Conservation (phyloP, 2,888 invertebrate species). For the Pimpla rufipes region DNA sequence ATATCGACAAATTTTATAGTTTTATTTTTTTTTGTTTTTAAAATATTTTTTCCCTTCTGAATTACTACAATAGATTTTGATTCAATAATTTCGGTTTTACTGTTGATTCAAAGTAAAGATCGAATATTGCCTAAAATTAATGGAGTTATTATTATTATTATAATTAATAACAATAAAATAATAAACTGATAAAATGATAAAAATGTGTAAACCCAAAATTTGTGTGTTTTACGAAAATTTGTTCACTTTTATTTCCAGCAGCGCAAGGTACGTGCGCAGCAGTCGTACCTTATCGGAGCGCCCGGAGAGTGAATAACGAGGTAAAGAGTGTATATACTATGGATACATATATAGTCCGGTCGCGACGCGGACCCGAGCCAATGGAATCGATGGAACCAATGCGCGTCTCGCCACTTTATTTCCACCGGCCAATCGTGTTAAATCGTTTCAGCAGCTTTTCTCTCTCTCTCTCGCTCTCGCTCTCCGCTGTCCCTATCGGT, state of each 20-base stretch:
- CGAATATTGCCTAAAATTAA: too few relatives aligned
- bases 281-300: background rate
- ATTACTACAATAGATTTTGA: too few relatives aligned
- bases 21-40: too few relatives aligned
- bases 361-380: conserved; percentile 77
- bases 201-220: background rate
- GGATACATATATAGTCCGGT: conserved; percentile 42
- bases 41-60: too few relatives aligned
- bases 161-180: too few relatives aligned
- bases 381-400: conserved; percentile 85
- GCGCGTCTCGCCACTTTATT: conserved; percentile 84
- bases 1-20: too few relatives aligned
- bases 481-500: conserved; percentile 75
- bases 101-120: too few relatives aligned
- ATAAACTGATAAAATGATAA: too few relatives aligned
- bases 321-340: conserved; percentile 22
- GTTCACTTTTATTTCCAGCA: background rate
- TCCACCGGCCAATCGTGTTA: conserved; percentile 85
- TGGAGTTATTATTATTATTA: too few relatives aligned
- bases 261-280: background rate
- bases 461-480: conserved; percentile 48
- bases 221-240: background rate
- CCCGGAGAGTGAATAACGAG: background rate
- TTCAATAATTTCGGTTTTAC: too few relatives aligned
- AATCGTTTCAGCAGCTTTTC: conserved; percentile 81